Conservation (phyloP, 2,888 invertebrate species). For the Sinopyrophorus schimmeli region DNA sequence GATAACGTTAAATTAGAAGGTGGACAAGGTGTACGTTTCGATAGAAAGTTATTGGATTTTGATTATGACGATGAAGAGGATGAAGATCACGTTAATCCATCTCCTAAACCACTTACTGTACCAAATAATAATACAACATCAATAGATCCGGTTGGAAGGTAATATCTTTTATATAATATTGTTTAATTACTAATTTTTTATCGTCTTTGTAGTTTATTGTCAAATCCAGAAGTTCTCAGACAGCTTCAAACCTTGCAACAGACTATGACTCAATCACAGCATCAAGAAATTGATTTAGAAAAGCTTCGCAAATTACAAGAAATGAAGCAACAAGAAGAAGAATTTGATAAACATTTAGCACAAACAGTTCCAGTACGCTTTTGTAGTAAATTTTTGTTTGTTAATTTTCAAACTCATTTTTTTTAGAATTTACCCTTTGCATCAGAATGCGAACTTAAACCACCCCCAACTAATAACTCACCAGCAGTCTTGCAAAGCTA, state of each 20-base stretch:
- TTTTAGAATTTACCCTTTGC: constrained; percentile 67
- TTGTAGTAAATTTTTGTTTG: constrained; percentile 4
- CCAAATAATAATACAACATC: constrained; percentile 28
- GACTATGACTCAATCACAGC: constrained; percentile 57
- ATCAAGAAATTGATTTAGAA: constrained; percentile 69
- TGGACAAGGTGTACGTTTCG: constrained; percentile 68
- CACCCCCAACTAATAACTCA: constrained; percentile 46
- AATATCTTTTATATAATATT: constrained; percentile 5
- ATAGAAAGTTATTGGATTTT: constrained; percentile 84
- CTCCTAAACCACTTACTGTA: constrained; percentile 50
- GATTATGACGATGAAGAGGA: constrained; percentile 93
- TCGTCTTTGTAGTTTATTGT: constrained; percentile 64
- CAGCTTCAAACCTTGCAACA: constrained; percentile 76
- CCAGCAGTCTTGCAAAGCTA: constrained; percentile 41
- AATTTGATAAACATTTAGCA: constrained; percentile 74
- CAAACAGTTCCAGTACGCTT: constrained; percentile 69
- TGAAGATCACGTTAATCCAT: constrained; percentile 60
- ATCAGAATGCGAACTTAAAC: constrained; percentile 66
- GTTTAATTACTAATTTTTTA: constrained; percentile 6
- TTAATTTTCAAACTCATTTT: too few species aligned
- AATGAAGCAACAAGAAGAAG: constrained; percentile 74
- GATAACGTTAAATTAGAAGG: constrained; percentile 50
- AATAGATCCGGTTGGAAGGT: constrained; percentile 41
- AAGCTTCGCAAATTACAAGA: constrained; percentile 69
- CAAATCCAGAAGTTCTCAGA: constrained; percentile 86